A percentile compares a stretch with the other conserved stretches of the same genome.
These are phyloP conservation scores for Pogonophryne albipinna DNA, from an alignment of 2,797 vertebrate species.

Conservation along the genomic window DNA sequence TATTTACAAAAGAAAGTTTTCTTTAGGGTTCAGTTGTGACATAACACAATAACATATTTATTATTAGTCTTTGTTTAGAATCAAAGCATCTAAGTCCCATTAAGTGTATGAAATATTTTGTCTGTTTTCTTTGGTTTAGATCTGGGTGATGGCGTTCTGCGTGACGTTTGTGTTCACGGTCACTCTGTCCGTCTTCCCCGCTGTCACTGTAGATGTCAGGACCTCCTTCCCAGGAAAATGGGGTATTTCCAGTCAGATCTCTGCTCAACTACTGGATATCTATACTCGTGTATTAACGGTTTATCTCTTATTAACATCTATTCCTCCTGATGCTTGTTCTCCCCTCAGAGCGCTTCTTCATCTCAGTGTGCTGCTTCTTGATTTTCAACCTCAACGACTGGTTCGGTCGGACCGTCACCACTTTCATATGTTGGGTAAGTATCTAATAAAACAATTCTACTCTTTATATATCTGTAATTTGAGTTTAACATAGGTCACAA, in stretches of 20 bases:
- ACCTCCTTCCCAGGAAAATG: conserved; percentile 78
- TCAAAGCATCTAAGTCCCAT: background rate
- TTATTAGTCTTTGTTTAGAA: background rate
- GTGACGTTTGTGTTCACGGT: conserved; percentile 90
- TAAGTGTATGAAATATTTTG: background rate
- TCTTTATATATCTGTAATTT: background rate
- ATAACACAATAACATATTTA: background rate
- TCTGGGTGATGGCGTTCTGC: conserved; percentile 91
- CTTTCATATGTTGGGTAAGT: conserved; percentile 86
- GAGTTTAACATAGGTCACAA: no score
- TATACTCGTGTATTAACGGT: background rate
- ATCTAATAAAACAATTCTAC: accelerated
- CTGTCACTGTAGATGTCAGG: conserved; percentile 88
- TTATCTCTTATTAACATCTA: background rate
- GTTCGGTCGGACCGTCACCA: conserved; percentile 87
- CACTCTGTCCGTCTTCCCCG: conserved; percentile 91
- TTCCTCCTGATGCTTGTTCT: background rate
- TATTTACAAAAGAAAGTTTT: no score
- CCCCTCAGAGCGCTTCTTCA: conserved; percentile 86
- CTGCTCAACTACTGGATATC: no score
- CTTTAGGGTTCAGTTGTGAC: background rate
- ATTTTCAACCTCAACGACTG: conserved; percentile 91
- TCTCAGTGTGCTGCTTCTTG: conserved; percentile 90
- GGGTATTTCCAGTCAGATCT: conserved; percentile 73
- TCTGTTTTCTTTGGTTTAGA: conserved; percentile 65